Evolutionary conservation across 2,113 vertebrate species (phyloP), one percentile per base, ranked within the genome.

Genomic region (Fregata magnificens): DNA sequence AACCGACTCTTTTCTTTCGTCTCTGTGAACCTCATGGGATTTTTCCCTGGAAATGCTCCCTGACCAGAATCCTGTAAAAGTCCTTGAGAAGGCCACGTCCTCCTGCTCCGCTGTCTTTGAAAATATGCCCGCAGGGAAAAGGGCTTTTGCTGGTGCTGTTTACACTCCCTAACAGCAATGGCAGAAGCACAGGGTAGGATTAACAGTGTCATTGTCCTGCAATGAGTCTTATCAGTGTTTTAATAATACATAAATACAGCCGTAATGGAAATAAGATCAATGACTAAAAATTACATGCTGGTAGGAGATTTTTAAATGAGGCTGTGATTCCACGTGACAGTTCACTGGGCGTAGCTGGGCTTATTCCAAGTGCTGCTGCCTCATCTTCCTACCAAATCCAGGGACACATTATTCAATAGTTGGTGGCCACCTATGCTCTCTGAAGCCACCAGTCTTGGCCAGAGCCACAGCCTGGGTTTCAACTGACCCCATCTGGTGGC

Each of bases 291-390:
- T 42, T 45, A 45, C 0, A 0, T 8, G 18, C 55, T 31, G 56
- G 9, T 7, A 82, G 22, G 61, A 67, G 62, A 52, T 65, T 88
- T 53, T 80, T 11, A 18, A 63, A 56, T 15, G 24, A 34, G 32
- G 10, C 9, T 50, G 42, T 0, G 5, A 10, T 32, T 78, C 38
- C 13, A 2, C 0, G 0, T 34, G 45, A 2, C 17, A 32, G 2
- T 45, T 77, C n/a, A n/a, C 17, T 5, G 4, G 34, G 24, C 1
- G 1, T 5, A 34, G 59, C 53, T 59, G 45, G 59, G 28, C 21
- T 79, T 53, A 11, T 0, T 53, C n/a, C 49, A 55, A 49, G 10
- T 31, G 47, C 38, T 56, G 11, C 31, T 17, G 15, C 17, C 29
- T 42, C 42, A 71, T 22, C 38, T 36, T 63, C 31, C 47, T 34